Base-by-base conservation (phyloP, 1,140 invertebrate species). In the Polypedilum vanderplanki region DNA sequence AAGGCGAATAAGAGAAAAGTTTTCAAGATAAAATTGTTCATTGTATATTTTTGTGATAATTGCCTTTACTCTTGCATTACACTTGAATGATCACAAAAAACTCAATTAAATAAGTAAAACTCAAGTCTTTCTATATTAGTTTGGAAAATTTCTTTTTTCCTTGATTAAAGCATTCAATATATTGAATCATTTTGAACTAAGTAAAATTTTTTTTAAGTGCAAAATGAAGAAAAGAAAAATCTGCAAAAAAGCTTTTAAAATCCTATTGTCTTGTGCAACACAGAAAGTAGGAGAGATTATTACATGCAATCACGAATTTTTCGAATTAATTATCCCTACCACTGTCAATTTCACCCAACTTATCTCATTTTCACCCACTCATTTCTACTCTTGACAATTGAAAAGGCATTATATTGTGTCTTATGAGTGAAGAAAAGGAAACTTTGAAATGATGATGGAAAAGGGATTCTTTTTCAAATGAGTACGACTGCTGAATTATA, bases 21-120 rank as follows among this genome's bases (percentile, higher is more conserved):
- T 70, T 20, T 70, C 20, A 18, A 7, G 7, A 70, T 70, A 18
- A 22, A 18, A 20, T 10, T 22, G 17, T 20, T 20, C 9, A 20
- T 18, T 9, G 65, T 70, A 18, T 22, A n/a, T 70, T 70, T 22
- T 70, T 18, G 65, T 20, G 20, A 17, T 70, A 70, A 70, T 70
- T 70, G 65, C 17, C 20, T 70, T 70, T 22, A 57, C n/a, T 12
- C 65, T 10, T 20, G 7, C 15, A 18, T 18, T 18, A 18, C 17
- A 70, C 65, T 70, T 22, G 65, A 70, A 22, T 70, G 65, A 70
- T 70, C 65, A 70, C 24, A 33, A 33, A 57, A 70, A 70, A 70
- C 18, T 18, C 65, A 70, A 70, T 70, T 70, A 70, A 70, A 10
- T 57, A n/a, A 57, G 65, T 18, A 70, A 9, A 33, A 70, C 3